Base-by-base conservation (phyloP, 2,797 vertebrate species). In the Tiaroga cobitis region DNA sequence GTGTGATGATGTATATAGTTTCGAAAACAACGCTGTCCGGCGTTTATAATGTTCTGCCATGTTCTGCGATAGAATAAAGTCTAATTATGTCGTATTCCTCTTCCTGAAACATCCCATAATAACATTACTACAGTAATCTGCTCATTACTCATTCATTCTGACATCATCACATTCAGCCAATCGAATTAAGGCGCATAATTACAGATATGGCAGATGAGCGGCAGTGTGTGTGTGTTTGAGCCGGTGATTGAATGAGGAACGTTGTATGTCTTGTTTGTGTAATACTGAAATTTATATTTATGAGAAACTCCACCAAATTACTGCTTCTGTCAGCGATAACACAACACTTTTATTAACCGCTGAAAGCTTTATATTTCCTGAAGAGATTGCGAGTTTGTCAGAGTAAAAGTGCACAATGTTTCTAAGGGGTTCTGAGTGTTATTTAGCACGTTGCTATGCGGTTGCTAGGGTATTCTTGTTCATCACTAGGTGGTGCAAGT, bases 91-190 rank as follows among this genome's bases (percentile, higher is more conserved):
- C 4, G 2, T 85, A 79, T 83, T 86, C 77, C 11, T 86, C 79
- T 87, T 95, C 94, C 94, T 94, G 93, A 91, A 93, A 92, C 91
- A 93, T 93, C 84, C 82, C 89, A 89, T 93, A 95, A 95, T 92
- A 90, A 92, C 83, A 93, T 95, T 95, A 95, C 43, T 81, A 56
- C 54, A 49, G 83, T 88, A 86, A 87, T 73, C 80, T 80, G 77
- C 90, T 94, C 93, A 93, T 95, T 94, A 94, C 88, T 91, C 89
- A 83, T 91, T 94, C 89, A 94, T 94, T 94, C 91, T 87, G 91
- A 93, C 93, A 92, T 94, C 86, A 93, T 95, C 91, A 84, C 81
- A 92, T 90, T 89, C 76, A 88, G 89, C 85, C 93, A 94, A 95
- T 95, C 86, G 1, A 94, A 95, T 95, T 87, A 93, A 78, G 90